Conservation (phyloP, 2,797 vertebrate genomes). For the Emys orbicularis region DNA sequence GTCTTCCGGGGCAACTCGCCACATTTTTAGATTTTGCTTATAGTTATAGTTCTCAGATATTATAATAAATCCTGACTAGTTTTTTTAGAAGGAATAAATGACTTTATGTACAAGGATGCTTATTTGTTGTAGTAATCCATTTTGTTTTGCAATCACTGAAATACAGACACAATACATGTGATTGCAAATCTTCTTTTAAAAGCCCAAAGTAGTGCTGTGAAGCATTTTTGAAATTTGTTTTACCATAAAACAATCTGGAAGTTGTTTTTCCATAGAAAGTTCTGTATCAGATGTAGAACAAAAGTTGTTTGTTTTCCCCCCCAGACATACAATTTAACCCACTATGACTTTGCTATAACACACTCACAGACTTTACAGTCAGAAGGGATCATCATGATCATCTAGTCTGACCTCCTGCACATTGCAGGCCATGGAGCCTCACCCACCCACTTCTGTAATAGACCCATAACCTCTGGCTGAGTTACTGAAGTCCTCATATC, state of each 20-base stretch:
- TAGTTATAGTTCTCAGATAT: not conserved
- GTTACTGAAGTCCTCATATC: not conserved
- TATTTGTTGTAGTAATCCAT: not conserved
- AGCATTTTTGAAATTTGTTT: not conserved
- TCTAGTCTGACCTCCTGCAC: not conserved
- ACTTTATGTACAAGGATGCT: not conserved
- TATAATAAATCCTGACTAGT: not conserved
- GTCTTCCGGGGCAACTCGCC: not conserved
- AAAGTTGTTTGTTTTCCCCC: not conserved
- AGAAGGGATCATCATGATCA: not conserved
- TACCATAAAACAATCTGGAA: not conserved
- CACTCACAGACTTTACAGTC: not conserved
- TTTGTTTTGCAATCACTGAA: not conserved
- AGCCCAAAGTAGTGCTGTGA: not conserved
- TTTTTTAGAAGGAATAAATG: not conserved
- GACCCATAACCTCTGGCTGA: too few relatives aligned
- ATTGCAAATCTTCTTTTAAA: not conserved
- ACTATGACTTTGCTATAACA: not conserved
- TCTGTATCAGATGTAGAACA: not conserved
- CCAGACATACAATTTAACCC: not conserved
- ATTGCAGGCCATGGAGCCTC: not conserved
- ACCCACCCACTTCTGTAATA: too few relatives aligned
- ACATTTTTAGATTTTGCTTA: not conserved
- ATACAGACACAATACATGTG: not conserved
- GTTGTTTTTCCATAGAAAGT: too few relatives aligned